Evolutionary conservation across 2,888 invertebrate genomes (phyloP), one percentile per base, ranked within the genome.

Genomic region (Melangyna quadrimaculata): DNA sequence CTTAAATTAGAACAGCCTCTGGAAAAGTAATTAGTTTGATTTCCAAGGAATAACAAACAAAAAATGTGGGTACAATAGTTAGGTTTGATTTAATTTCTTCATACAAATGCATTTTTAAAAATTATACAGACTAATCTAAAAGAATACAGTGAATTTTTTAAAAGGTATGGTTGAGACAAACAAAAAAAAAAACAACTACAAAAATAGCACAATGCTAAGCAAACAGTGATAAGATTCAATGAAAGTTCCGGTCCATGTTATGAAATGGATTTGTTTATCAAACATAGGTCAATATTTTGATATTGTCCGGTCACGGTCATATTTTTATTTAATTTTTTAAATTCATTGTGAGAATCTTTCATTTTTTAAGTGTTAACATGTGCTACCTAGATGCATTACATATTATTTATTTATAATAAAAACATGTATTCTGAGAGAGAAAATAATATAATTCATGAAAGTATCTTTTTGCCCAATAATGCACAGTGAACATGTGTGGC

Each of bases 1-100:
- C 82, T 78, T 69, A 78, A 83, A 73, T 83, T 83, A 83, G 82
- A 83, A 78, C 61, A 63, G 55, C 9, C 63, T n/a, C n/a, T 73
- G 53, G 72, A 83, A 63, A 37, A 69, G 14, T 67, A 53, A 78
- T 78, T 65, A 32, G n/a, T 69, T 48, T 32, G 43, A 32, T n/a
- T 32, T 19, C n/a, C 35, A 53, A 24, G 65, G 27, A 81, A n/a
- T 53, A 61, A 19, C 61, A 53, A 55, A 53, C 24, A 53, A 40
- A 63, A 27, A 17, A n/a, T 1, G n/a, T 2, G 8, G n/a, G 32
- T 35, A 35, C 6, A 59, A 37, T 22, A 59, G 7, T 12, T 9
- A 19, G 27, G n/a, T 27, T 43, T 29, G 3, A 17, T 40, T 61
- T 7, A 40, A 5, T 2, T 2, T 43, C 9, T 12, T 43, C 0